phyloP scores from a whole-genome alignment of 1,140 invertebrate species.

The Aethina tumida region DNA sequence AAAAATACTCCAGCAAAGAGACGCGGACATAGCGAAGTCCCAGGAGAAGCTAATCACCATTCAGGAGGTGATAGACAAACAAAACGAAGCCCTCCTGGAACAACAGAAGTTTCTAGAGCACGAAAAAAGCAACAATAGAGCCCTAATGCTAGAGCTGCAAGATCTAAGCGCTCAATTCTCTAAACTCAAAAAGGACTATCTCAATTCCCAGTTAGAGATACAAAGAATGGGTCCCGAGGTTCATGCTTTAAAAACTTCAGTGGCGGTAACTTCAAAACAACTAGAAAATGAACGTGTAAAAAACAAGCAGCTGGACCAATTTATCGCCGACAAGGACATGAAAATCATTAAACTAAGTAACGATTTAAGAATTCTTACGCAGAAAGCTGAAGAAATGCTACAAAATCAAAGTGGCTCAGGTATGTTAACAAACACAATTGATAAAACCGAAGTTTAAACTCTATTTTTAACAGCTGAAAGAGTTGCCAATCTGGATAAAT shows the following conservation, averaged over 20 bases:
- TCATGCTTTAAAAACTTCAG: conserved; percentile 18
- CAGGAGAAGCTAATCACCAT: conserved; percentile 26
- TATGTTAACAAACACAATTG: too few relatives aligned
- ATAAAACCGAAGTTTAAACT: too few relatives aligned
- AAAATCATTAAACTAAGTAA: too few relatives aligned
- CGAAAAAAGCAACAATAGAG: conserved; percentile 29
- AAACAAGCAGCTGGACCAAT: conserved; percentile 14
- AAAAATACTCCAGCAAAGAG: conserved; percentile 44
- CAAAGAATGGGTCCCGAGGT: conserved; percentile 22
- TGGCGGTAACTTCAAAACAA: conserved; percentile 17
- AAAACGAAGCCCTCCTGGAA: conserved; percentile 26
- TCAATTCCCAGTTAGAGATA: conserved; percentile 19
- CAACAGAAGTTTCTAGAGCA: conserved; percentile 29
- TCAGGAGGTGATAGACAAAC: conserved; percentile 18
- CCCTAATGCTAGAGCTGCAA: conserved; percentile 22
- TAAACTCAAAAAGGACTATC: conserved; percentile 17
- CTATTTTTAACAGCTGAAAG: too few relatives aligned
- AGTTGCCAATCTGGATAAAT: too few relatives aligned
- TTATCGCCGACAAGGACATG: conserved; percentile 19
- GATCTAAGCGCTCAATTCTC: conserved; percentile 22
- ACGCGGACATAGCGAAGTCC: conserved; percentile 41
- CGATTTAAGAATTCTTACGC: too few relatives aligned
- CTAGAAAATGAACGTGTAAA: conserved; percentile 25
- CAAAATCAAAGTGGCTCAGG: too few relatives aligned
- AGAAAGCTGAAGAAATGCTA: too few relatives aligned